Base-by-base conservation (phyloP, 2,797 vertebrate species). In the Ara ararauna region DNA sequence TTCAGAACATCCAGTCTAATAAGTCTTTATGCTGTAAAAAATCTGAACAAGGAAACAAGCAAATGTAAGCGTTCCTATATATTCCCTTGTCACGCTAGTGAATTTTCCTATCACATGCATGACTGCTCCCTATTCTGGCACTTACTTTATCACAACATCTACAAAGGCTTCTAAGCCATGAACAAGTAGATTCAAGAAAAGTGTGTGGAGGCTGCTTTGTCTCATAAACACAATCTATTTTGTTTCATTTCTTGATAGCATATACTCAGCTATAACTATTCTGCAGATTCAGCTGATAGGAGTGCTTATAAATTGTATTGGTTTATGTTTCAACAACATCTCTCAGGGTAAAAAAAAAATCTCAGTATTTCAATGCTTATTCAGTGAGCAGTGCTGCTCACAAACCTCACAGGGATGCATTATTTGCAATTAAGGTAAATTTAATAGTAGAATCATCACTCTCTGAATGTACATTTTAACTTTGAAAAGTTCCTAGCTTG, bases 91-190 rank as follows among this genome's bases (percentile, higher is more conserved):
- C 83, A 88, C 3, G 14, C 80, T 48, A 66, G 67, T 88, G 93
- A 94, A 88, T 96, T 95, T 97, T 96, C 87, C 91, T 67, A 97
- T 97, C 94, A 94, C 94, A 85, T 89, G 95, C 94, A 70, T 90
- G 95, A 48, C 80, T 96, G 87, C 91, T 94, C 32, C 71, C 74
- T 79, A 48, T 86, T 90, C 85, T 91, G 89, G 83, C 80, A 85
- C 85, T 92, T 86, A 87, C 44, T 92, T 94, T 87, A 90, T 91
- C 93, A 94, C 85, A 96, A 94, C 81, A 87, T 94, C 95, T 94
- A 90, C 81, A 95, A 87, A 94, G 56, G 61, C 87, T 96, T 88
- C 83, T 76, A 67, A 83, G 67, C 67, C 83, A 71, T 0, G 32
- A 90, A 85, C 74, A 93, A 91, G 62, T 38, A 60, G 77, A 88